Evolutionary conservation across 2,888 invertebrate genomes (phyloP).

Genomic region (Melipona bicolor): DNA sequence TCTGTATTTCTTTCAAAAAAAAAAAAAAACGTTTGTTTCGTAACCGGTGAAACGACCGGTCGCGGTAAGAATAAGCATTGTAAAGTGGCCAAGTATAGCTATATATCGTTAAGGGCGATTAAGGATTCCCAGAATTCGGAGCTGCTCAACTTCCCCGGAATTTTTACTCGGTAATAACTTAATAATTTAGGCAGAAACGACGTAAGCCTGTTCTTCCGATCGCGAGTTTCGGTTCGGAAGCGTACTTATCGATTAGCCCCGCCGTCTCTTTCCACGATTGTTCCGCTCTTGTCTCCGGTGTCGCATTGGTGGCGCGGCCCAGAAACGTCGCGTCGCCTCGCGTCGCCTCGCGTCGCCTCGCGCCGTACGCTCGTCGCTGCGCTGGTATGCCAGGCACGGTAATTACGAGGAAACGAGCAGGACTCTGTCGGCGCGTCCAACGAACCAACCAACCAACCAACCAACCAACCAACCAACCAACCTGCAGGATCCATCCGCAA

Average conservation of each 20-base stretch:
- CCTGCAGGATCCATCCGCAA: slow-evolving; percentile 44
- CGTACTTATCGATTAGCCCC: slow-evolving; percentile 72
- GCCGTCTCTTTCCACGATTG: slow-evolving; percentile 70
- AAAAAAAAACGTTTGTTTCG: too few relatives aligned
- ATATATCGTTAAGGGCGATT: too few relatives aligned
- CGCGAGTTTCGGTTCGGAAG: slow-evolving; percentile 69
- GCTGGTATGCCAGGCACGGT: slow-evolving; percentile 70
- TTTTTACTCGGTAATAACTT: background rate
- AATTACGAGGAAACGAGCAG: slow-evolving; percentile 69
- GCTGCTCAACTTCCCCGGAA: too few relatives aligned
- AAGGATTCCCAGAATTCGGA: too few relatives aligned
- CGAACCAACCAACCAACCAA: slow-evolving; percentile 46
- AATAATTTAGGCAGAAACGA: background rate
- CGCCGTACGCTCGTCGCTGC: slow-evolving; percentile 26
- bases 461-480: slow-evolving; percentile 49
- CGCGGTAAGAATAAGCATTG: too few relatives aligned
- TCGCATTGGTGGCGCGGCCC: slow-evolving; percentile 68
- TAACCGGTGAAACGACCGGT: too few relatives aligned
- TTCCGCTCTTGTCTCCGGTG: slow-evolving; percentile 70
- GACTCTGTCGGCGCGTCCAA: slow-evolving; percentile 54
- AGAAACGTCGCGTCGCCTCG: slow-evolving; percentile 60
- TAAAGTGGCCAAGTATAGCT: too few relatives aligned
- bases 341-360: background rate
- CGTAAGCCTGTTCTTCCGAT: slow-evolving; percentile 68
- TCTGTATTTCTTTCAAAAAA: too few relatives aligned